A percentile compares a stretch with the other conserved stretches of the same genome.
Conservation (phyloP, 2,888 invertebrate genomes). For the Ennomos erosarius region DNA sequence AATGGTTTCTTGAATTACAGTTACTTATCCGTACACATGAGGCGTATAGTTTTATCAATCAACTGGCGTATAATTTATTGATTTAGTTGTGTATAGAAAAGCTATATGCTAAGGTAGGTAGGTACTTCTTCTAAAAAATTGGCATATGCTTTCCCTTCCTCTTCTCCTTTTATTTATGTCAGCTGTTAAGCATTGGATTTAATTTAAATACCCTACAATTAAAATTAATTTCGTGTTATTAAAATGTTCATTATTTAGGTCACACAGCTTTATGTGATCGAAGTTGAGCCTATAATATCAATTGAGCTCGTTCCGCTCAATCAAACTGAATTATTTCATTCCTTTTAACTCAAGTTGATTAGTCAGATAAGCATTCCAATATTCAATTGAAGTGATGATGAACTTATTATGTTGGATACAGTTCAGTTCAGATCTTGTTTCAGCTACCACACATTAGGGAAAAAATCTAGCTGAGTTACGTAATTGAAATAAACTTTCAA, state of each 20-base stretch:
- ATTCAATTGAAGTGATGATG: conserved; percentile 60
- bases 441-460: no score
- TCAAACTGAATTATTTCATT: conserved; percentile 63
- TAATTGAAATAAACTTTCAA: conserved; percentile 4
- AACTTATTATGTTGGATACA: conserved; percentile 7
- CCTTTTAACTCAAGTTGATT: conserved; percentile 54
- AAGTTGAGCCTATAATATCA: conserved; percentile 56
- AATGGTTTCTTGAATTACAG: conserved; percentile 45
- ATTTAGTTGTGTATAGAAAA: no score
- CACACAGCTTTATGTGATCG: conserved; percentile 33
- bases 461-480: no score
- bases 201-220: no score
- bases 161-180: conserved; percentile 33
- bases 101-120: no score
- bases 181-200: conserved; percentile 24
- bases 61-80: conserved; percentile 19
- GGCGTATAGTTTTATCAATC: conserved; percentile 39
- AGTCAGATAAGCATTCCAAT: conserved; percentile 61
- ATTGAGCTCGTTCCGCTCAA: conserved; percentile 71
- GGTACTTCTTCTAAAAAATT: no score
- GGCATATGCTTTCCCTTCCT: no score
- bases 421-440: no score
- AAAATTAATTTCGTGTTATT: background rate
- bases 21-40: conserved; percentile 40
- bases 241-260: conserved; percentile 9